Evolutionary conservation across 1,140 invertebrate genomes (phyloP).

Genomic region (Aphis craccivora): DNA sequence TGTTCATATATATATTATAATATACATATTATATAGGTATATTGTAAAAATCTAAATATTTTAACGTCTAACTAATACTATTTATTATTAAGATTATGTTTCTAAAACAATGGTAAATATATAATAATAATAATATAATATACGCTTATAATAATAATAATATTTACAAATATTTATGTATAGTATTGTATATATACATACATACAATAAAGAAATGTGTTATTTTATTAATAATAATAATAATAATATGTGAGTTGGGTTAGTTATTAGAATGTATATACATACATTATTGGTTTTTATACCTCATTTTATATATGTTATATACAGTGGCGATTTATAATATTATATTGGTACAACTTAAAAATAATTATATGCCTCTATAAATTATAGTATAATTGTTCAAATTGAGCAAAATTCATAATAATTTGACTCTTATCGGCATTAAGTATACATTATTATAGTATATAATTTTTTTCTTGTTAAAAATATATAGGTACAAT

Average conservation of each 20-base stretch:
- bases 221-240: neutral
- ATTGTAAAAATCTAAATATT: neutral
- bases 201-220: neutral
- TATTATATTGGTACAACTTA: neutral
- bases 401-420: neutral
- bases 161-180: neutral
- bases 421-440: neutral
- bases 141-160: neutral
- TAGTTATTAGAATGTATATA: neutral
- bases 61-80: neutral
- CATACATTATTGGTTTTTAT: neutral
- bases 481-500: neutral
- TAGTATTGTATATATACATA: neutral
- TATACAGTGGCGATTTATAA: neutral
- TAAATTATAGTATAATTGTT: neutral
- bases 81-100: neutral
- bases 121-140: neutral
- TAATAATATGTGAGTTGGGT: neutral
- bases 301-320: neutral
- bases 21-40: neutral
- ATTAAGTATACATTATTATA: neutral
- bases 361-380: neutral
- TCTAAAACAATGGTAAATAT: constrained; percentile 25
- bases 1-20: neutral
- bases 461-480: neutral